Percentiles rank a stretch among this genome's conserved stretches.
Conservation (phyloP, 2,113 vertebrate genomes). For the Geococcyx californianus region DNA sequence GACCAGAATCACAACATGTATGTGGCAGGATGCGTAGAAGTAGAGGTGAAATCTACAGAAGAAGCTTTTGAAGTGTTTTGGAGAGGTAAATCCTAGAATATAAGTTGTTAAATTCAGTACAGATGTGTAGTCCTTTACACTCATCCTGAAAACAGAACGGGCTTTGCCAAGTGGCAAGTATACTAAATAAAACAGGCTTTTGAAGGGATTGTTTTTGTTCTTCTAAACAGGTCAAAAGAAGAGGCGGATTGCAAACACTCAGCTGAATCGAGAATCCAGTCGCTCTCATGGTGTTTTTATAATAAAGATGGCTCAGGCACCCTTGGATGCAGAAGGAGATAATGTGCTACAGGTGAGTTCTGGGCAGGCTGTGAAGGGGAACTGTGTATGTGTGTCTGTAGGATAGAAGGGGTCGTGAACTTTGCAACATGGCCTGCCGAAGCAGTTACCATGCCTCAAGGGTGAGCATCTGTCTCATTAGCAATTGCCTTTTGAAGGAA, state of each 20-base stretch:
- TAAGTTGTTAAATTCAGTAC: not conserved
- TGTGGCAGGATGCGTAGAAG: constrained; percentile 91
- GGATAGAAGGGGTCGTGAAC: not conserved
- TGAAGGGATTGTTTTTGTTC: not conserved
- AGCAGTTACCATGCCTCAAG: fast-evolving
- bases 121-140: not conserved
- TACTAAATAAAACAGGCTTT: not conserved
- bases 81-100: constrained; percentile 79
- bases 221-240: constrained; percentile 77
- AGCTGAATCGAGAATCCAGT: constrained; percentile 92
- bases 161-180: not conserved
- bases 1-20: constrained; percentile 99
- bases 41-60: constrained; percentile 95
- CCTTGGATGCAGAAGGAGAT: constrained; percentile 91
- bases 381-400: fast-evolving
- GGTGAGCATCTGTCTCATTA: fast-evolving
- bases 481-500: not conserved
- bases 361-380: fast-evolving
- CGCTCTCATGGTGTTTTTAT: constrained; percentile 94
- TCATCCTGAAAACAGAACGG: not conserved
- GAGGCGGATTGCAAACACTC: constrained; percentile 86
- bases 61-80: constrained; percentile 95
- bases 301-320: constrained; percentile 92
- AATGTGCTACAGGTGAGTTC: constrained; percentile 87
- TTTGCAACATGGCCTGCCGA: fast-evolving